Base-by-base conservation (phyloP, 2,113 vertebrate genomes). In the Ciconia maguari region DNA sequence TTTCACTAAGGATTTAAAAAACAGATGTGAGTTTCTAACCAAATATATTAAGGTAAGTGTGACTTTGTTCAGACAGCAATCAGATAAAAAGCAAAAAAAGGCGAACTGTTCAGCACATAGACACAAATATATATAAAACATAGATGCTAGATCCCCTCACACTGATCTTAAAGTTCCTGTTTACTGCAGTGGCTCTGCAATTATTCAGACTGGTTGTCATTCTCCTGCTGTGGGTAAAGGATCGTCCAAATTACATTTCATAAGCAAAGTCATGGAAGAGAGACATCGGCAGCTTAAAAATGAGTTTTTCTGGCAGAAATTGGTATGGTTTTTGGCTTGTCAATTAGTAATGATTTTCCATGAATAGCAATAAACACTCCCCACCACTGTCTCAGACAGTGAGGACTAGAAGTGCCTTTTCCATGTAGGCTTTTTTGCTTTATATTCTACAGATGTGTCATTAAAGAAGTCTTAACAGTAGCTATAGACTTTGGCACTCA, bases 361-460 rank as follows among this genome's bases (percentile, higher is more conserved):
- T 75, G 91, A 91, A 92, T 8, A 91, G 76, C 69, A 97, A 95
- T 95, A 96, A 95, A 94, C 87, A 81, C 78, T 94, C 55, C 22
- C 44, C 71, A 94, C 42, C 51, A 54, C 44, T 7, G 21, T 88
- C 85, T 96, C 57, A 88, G 89, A 79, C 48, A 84, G 60, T 11
- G 13, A 95, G 57, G 64, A 61, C 76, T 79, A 49, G 30, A 97
- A 96, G 70, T 92, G 58, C 41, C 89, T 95, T 96, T 97, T 94
- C 95, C 91, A 92, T 93, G 79, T 74, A 83, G 78, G 13, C 8
- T 65, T 91, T 91, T 77, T 82, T 93, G 34, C 57, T 95, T 94
- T 97, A 93, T 93, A 86, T 92, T 94, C 86, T 87, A 83, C 95
- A 97, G 83, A 93, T 95, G 86, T 96, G 72, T 72, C 62, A 87